Percentiles rank a stretch among this genome's conserved stretches.
Evolutionary conservation across 2,113 vertebrate genomes (phyloP).

Genomic region (Orthochromis indermauri): DNA sequence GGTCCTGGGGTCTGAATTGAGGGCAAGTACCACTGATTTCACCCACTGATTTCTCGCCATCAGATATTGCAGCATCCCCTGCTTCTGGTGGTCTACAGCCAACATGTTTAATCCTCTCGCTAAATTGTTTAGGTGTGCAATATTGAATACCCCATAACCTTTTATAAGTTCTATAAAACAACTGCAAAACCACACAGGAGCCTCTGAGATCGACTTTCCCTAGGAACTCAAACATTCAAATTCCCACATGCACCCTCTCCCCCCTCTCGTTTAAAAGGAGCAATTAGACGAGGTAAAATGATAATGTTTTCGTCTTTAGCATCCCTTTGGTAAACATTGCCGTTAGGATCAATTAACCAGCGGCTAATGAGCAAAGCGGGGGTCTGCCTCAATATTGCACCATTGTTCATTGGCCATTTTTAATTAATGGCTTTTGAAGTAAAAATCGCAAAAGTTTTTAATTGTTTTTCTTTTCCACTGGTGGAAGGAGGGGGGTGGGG

Average conservation of each 20-base stretch:
- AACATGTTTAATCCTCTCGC: not conserved
- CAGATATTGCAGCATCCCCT: not conserved
- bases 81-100: not conserved
- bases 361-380: constrained; percentile 68
- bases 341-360: constrained; percentile 72
- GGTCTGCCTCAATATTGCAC: constrained; percentile 61
- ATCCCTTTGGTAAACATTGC: constrained; percentile 72
- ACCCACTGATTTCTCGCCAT: constrained; percentile 23
- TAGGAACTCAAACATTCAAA: constrained; percentile 49
- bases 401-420: constrained; percentile 68
- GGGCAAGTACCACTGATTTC: not conserved
- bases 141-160: constrained; percentile 48
- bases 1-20: not conserved
- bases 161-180: constrained; percentile 40
- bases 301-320: constrained; percentile 62
- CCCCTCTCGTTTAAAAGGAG: constrained; percentile 33
- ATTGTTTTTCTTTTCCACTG: constrained; percentile 62
- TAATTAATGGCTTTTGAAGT: constrained; percentile 75
- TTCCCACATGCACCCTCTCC: constrained; percentile 18
- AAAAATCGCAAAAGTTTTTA: constrained; percentile 73
- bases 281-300: constrained; percentile 67
- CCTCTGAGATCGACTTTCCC: constrained; percentile 14
- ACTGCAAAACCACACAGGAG: constrained; percentile 25
- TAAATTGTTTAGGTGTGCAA: constrained; percentile 32
- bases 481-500: not conserved